Evolutionary conservation across 2,888 invertebrate genomes (phyloP).

Genomic region (Spodoptera littoralis): DNA sequence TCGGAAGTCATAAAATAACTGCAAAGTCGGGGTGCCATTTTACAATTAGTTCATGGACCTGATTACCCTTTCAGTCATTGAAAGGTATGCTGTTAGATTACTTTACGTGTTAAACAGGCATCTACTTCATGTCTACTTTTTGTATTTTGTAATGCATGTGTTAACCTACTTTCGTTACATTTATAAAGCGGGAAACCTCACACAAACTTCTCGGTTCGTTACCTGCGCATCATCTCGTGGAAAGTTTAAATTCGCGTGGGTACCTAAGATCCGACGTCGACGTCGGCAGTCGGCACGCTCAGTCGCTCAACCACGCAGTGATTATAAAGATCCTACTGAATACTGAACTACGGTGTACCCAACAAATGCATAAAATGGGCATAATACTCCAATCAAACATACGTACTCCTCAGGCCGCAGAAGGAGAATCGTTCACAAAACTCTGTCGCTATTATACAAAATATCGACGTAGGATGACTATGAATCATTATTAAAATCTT

Average conservation of each 20-base stretch:
- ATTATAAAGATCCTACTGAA: conserved; percentile 3
- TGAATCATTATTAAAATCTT: conserved; percentile 60
- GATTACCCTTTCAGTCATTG: no score
- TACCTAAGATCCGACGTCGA: not conserved
- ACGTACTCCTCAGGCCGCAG: conserved; percentile 93
- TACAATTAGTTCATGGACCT: not conserved
- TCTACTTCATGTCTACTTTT: not conserved
- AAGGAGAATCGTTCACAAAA: conserved; percentile 96
- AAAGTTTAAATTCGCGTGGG: conserved; percentile 17
- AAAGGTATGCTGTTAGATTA: no score
- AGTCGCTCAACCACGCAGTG: conserved; percentile 3
- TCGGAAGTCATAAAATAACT: no score
- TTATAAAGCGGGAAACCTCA: conserved; percentile 3
- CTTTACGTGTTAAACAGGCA: no score
- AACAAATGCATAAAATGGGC: not conserved
- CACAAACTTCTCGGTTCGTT: conserved; percentile 34
- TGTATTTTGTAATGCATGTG: not conserved
- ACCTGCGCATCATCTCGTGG: conserved; percentile 7
- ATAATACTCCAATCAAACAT: conserved; percentile 1
- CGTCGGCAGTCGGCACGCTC: conserved; percentile 7
- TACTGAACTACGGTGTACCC: conserved; percentile 10
- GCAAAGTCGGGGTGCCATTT: not conserved
- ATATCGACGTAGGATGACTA: conserved; percentile 91
- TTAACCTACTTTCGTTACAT: not conserved
- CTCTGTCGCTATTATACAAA: conserved; percentile 95